Base-by-base conservation (phyloP, 2,113 vertebrate genomes). In the Irena cyanogastra region DNA sequence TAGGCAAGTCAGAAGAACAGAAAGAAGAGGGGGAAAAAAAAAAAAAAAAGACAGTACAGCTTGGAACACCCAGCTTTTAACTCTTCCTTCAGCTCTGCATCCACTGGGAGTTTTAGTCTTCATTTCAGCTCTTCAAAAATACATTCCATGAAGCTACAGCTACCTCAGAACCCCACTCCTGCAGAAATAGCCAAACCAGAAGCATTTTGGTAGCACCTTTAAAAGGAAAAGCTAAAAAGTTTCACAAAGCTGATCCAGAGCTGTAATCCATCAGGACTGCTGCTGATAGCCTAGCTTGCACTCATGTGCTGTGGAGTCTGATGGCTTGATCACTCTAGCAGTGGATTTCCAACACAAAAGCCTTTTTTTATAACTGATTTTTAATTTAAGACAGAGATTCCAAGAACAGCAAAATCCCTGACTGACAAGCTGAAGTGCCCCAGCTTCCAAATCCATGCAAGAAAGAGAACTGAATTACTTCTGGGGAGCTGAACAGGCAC, bases 1-100 rank as follows among this genome's bases (percentile, higher is more conserved):
- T 95, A 93, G 93, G 91, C 91, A 95, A 95, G 93, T 61, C 77
- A 94, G 84, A 41, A 68, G 65, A 94, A 78, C 13, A 86, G 76
- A 85, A 79, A 60, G 47, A 8, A 47, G 30, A 30, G 6, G 5
- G 16, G 14, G 8, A 21, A 14, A n/a, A n/a, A n/a, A n/a, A n/a
- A n/a, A n/a, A n/a, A n/a, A 26, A 54, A 42, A 56, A 83, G 93
- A 31, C 33, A 49, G 41, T 5, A 30, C 28, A 80, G 87, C 65
- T 14, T 78, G 57, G 42, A 95, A 87, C 45, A 91, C 21, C 23
- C 78, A 85, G 78, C 91, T 89, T 85, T 76, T 84, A 87, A 93
- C 69, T 84, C 89, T 84, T 86, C 33, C 63, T 80, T 54, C 68
- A 90, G 59, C 27, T 49, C 1, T 60, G 42, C 80, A 72, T 11